Percentiles rank a stretch among this genome's conserved stretches.
Conservation (phyloP, 2,113 vertebrate genomes). For the Conger conger region DNA sequence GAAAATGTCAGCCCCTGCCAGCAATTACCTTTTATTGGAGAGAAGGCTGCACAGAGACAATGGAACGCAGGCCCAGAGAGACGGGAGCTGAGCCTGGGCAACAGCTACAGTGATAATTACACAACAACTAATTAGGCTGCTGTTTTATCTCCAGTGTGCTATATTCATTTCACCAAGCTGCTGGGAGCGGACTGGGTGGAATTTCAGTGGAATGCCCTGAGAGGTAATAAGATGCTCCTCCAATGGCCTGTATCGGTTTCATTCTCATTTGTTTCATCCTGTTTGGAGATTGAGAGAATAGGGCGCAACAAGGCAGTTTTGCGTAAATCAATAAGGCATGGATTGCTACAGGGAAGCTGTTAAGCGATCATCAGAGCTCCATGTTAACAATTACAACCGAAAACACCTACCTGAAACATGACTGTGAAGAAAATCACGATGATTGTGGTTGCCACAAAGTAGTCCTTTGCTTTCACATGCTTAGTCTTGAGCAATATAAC, state of each 20-base stretch:
- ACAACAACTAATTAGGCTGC: neutral
- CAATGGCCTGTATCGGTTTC: neutral
- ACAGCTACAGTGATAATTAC: neutral
- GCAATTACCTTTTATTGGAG: neutral
- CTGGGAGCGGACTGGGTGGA: neutral
- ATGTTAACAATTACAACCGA: neutral
- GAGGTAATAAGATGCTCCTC: neutral
- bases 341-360: neutral
- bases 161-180: neutral
- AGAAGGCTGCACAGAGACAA: neutral
- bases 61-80: neutral
- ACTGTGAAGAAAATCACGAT: conserved; percentile 97
- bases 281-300: neutral
- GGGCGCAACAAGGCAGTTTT: neutral
- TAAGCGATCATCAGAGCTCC: neutral
- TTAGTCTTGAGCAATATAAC: conserved; percentile 84
- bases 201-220: neutral
- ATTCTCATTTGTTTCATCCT: neutral
- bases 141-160: neutral
- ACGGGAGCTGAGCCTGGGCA: neutral
- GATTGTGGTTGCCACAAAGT: conserved; percentile 94
- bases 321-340: neutral
- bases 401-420: conserved; percentile 87
- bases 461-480: conserved; percentile 90
- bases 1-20: conserved; percentile 10